Evolutionary conservation across 2,888 invertebrate species (phyloP), one percentile per base, ranked within the genome.

Genomic region (Drosophila meridionalis): DNA sequence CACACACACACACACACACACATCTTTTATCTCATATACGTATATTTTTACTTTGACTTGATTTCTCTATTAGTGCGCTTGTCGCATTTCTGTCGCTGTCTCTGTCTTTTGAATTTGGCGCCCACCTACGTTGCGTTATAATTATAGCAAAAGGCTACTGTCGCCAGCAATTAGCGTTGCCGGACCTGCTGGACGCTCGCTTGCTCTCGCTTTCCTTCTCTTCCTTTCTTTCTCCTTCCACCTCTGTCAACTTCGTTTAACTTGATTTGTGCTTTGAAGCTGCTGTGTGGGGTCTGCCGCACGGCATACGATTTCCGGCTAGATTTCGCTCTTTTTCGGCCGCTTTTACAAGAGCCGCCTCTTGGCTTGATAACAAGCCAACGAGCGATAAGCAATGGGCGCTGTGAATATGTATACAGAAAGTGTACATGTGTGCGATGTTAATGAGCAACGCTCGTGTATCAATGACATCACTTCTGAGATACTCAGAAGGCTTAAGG

Each of bases 71-170:
- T 84, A 77, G 77, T 73, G 73, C 68, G 73, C 71, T 73, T 73
- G 73, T 62, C 73, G 45, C 50, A 50, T 40, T 50, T 53, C 48
- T 47, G 9, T 11, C 42, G 42, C 45, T 42, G 14, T 36, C 40
- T 12, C 55, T 34, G 59, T 40, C 34, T 45, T 47, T 58, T 60
- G 55, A 30, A 64, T 72, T 52, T 62, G 76, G 79, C 84, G 90
- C 90, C 87, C 87, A 88, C 87, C 87, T 89, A 88, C 89, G 82
- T 79, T 60, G 87, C 53, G 72, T 69, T 88, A 77, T 86, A 90
- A 87, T 83, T 90, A 80, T 79, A 88, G 82, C 89, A 80, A 86
- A 71, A 83, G 89, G 79, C 77, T 89, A 75, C 69, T 73, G 89
- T 89, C 84, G 81, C 71, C 81, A 60, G 76, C 84, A 84, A 89